phyloP scores from a whole-genome alignment of 2,888 invertebrate genomes.

The Amphiduros pacificus region DNA sequence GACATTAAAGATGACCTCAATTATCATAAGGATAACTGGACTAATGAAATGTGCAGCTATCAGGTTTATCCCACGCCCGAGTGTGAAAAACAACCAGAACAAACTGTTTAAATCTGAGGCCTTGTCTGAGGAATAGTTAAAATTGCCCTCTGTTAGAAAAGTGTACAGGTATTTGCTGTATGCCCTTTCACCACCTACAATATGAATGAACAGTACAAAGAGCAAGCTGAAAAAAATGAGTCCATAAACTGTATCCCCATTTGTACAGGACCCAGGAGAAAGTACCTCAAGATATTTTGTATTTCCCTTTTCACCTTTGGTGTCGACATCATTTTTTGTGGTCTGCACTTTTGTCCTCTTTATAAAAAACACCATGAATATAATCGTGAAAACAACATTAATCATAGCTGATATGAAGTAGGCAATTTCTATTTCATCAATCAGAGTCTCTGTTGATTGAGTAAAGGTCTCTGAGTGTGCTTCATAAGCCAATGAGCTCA shows the following conservation, averaged over 20 bases:
- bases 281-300: too few relatives aligned
- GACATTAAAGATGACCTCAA: background rate
- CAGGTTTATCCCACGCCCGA: slow-evolving; percentile 4
- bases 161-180: slow-evolving; percentile 14
- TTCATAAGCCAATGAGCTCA: too few relatives aligned
- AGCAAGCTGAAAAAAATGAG: slow-evolving; percentile 2
- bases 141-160: background rate
- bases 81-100: slow-evolving; percentile 16
- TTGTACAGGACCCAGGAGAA: slow-evolving; percentile 9
- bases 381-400: too few relatives aligned
- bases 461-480: too few relatives aligned
- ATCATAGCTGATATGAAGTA: too few relatives aligned
- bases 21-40: background rate
- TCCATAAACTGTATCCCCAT: slow-evolving; percentile 8
- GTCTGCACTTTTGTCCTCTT: too few relatives aligned
- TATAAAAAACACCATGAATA: too few relatives aligned
- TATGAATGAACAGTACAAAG: slow-evolving; percentile 9
- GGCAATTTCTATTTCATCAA: too few relatives aligned
- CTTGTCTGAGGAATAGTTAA: background rate
- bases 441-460: too few relatives aligned
- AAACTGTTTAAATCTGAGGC: slow-evolving; percentile 5
- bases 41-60: background rate
- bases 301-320: too few relatives aligned
- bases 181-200: slow-evolving; percentile 20
- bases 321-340: too few relatives aligned